phyloP scores from a whole-genome alignment of 1,140 invertebrate species.

The Nylanderia fulva region DNA sequence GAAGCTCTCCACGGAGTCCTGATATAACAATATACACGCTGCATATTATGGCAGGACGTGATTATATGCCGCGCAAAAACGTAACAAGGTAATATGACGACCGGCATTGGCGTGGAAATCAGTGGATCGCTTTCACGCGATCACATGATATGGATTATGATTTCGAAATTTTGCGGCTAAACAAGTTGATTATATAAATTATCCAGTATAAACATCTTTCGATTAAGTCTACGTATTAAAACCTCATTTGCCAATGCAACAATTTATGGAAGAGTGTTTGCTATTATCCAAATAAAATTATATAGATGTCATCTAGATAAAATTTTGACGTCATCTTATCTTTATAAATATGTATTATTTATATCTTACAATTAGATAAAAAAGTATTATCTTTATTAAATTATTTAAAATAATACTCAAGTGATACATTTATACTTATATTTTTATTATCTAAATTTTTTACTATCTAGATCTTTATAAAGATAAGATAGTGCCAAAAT shows the following conservation, averaged over 20 bases:
- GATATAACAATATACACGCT: constrained; percentile 77
- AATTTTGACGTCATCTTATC: no score
- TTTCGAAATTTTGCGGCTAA: background rate
- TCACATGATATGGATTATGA: background rate
- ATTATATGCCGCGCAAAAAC: constrained; percentile 80
- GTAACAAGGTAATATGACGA: constrained; percentile 78
- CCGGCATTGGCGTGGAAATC: constrained; percentile 61
- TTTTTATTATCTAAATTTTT: no score
- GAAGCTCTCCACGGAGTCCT: constrained; percentile 63
- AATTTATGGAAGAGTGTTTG: background rate
- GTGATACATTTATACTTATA: no score
- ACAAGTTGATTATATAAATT: background rate
- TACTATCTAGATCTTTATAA: no score
- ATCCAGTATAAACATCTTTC: background rate
- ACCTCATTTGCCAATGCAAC: background rate
- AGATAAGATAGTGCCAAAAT: no score
- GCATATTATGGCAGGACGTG: constrained; percentile 78
- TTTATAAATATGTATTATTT: no score
- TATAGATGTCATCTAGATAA: no score
- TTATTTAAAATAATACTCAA: no score
- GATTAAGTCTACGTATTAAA: background rate
- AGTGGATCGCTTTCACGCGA: constrained; percentile 19
- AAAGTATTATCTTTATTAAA: no score
- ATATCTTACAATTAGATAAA: no score
- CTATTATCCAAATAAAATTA: no score